phyloP scores from a whole-genome alignment of 1,140 invertebrate genomes.

The Zaprionus ornatus region DNA sequence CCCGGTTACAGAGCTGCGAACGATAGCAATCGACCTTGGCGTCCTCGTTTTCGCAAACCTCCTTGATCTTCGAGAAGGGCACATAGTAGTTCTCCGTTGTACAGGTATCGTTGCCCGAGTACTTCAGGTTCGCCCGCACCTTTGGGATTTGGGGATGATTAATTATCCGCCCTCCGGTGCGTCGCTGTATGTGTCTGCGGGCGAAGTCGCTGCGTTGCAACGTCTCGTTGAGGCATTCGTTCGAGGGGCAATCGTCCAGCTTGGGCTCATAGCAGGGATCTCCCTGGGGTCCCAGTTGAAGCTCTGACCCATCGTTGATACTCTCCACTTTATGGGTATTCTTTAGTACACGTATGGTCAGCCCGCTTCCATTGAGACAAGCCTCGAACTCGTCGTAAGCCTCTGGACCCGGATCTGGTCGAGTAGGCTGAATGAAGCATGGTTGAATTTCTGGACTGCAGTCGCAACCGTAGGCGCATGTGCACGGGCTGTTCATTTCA shows the following conservation, averaged over 20 bases:
- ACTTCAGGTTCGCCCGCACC: conserved; percentile 78
- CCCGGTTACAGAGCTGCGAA: conserved; percentile 43
- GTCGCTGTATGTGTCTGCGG: conserved; percentile 68
- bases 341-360: conserved; percentile 78
- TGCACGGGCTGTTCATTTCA: conserved; percentile 61
- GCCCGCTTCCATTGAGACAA: conserved; percentile 77
- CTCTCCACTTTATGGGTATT: conserved; percentile 77
- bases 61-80: conserved; percentile 76
- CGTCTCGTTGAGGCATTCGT: conserved; percentile 56
- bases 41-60: conserved; percentile 53
- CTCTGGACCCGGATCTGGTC: conserved; percentile 71
- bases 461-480: conserved; percentile 57
- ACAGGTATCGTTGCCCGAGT: conserved; percentile 74
- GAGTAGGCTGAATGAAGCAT: conserved; percentile 65
- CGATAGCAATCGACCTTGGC: conserved; percentile 73
- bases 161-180: conserved; percentile 68
- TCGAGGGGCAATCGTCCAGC: conserved; percentile 33
- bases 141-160: conserved; percentile 77
- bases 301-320: conserved; percentile 57
- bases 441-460: conserved; percentile 71
- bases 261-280: conserved; percentile 44
- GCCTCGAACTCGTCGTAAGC: conserved; percentile 82
- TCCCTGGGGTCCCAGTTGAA: conserved; percentile 38
- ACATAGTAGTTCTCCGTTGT: conserved; percentile 69
- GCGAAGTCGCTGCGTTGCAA: conserved; percentile 72